Percentiles rank a stretch among this genome's conserved stretches.
Conservation (phyloP, 2,888 invertebrate genomes). For the Brachyptera risi region DNA sequence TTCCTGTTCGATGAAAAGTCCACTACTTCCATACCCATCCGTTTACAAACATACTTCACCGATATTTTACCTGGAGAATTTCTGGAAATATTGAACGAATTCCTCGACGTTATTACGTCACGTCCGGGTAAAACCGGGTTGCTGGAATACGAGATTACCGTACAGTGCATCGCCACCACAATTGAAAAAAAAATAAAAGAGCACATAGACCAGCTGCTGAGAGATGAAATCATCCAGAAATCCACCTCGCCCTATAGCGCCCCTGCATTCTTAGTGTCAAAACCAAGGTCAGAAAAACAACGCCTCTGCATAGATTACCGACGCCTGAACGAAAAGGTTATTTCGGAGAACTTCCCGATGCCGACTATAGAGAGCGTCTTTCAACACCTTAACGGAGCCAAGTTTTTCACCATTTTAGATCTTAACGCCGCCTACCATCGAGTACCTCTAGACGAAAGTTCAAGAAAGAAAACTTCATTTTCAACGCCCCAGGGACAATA, state of each 20-base stretch:
- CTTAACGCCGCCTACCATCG: conserved; percentile 16
- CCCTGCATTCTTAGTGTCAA: neutral
- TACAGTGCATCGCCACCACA: neutral
- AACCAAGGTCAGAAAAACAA: neutral
- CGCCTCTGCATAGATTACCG: neutral
- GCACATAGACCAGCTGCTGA: neutral
- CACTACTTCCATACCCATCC: too few relatives aligned
- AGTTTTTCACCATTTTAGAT: conserved; percentile 19
- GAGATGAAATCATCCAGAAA: neutral
- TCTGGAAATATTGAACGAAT: neutral
- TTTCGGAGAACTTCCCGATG: neutral
- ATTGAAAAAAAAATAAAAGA: neutral
- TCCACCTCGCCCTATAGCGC: neutral
- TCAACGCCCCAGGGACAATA: conserved; percentile 18
- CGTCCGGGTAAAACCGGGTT: neutral
- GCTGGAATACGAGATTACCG: neutral
- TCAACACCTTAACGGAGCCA: neutral
- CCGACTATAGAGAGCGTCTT: too few relatives aligned
- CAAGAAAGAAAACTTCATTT: conserved; percentile 14
- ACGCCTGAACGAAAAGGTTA: neutral
- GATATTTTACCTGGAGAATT: neutral
- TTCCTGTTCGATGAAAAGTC: too few relatives aligned
- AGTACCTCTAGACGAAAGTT: neutral
- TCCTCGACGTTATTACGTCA: neutral
- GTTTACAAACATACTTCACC: too few relatives aligned